A percentile compares a stretch with the other conserved stretches of the same genome.
phyloP scores from a whole-genome alignment of 2,888 invertebrate genomes.

The Agrotis puta region DNA sequence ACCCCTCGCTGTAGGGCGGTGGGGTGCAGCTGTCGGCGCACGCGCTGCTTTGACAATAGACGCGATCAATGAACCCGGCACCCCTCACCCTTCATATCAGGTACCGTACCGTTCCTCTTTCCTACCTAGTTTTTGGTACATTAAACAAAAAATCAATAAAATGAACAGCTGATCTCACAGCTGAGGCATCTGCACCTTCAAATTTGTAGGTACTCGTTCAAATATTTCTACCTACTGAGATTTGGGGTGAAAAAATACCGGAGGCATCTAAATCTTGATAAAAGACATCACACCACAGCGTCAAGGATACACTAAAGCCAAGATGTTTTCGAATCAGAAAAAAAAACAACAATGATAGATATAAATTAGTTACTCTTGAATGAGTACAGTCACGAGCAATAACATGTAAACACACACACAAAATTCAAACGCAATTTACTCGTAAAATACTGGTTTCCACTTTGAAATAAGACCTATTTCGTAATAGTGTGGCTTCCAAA shows the following conservation, averaged over 20 bases:
- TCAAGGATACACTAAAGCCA: background rate
- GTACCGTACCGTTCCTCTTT: constrained; percentile 72
- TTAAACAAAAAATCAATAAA: constrained; percentile 37
- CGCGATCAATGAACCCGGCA: constrained; percentile 88
- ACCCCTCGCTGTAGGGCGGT: constrained; percentile 76
- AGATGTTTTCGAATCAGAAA: background rate
- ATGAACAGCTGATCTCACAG: constrained; percentile 61
- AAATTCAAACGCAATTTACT: no score
- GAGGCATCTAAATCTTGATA: constrained; percentile 3
- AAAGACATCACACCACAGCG: background rate
- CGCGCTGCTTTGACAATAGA: constrained; percentile 85
- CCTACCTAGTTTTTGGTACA: constrained; percentile 52
- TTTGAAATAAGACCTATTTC: no score
- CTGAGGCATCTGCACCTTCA: constrained; percentile 43
- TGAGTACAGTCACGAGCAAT: no score
- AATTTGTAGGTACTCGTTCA: background rate
- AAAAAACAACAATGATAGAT: background rate
- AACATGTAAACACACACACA: no score
- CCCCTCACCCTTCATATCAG: constrained; percentile 78
- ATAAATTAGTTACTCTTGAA: no score
- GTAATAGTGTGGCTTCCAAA: no score
- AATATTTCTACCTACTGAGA: constrained; percentile 1
- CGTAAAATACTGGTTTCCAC: no score
- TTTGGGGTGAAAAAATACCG: background rate
- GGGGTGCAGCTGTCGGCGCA: constrained; percentile 87